Evolutionary conservation across 2,888 invertebrate genomes (phyloP), one percentile per base, ranked within the genome.

Genomic region (Xanthia icteritia): DNA sequence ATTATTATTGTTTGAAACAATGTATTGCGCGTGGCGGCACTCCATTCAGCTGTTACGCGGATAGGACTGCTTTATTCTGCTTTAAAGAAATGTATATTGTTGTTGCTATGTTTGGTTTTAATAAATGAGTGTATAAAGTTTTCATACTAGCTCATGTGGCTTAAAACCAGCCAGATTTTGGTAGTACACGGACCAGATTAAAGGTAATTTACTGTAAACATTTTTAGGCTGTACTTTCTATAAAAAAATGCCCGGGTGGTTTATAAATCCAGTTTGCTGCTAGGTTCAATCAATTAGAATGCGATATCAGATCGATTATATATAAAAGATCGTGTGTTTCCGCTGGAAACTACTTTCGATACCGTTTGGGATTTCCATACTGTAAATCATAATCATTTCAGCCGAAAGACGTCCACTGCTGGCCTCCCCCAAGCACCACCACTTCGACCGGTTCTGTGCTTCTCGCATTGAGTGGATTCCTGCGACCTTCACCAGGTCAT

Each of bases 1-100:
- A 42, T 85, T 85, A 85, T 85, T 85, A 74, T 85, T 77, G 82
- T 77, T 77, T 48, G 51, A 60, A 83, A 83, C 85, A 83, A 77
- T 75, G 72, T 76, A 71, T 65, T 58, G 61, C 63, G 61, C 58
- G 45, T 74, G 58, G 63, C 61, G 80, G 66, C 65, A 58, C 42
- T 73, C 69, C 65, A 82, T 79, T 76, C 69, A 75, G 48, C 27
- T 56, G 65, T 61, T 39, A 42, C 65, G 5, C 27, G 67, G 61
- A 83, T 61, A 79, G 27, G 51, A 66, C 27, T 51, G 54, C 45
- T 82, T 73, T 79, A 79, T 73, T 73, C 17, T 42, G 60, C 42
- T 61, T 48, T 61, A 51, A 54, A 83, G 51, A 56, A 78, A 68
- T 75, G 27, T 82, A 6, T 39, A 81, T 61, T 54, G 20, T 45